Evolutionary conservation across 2,888 invertebrate species (phyloP).

Genomic region (Ceraclea dissimilis): DNA sequence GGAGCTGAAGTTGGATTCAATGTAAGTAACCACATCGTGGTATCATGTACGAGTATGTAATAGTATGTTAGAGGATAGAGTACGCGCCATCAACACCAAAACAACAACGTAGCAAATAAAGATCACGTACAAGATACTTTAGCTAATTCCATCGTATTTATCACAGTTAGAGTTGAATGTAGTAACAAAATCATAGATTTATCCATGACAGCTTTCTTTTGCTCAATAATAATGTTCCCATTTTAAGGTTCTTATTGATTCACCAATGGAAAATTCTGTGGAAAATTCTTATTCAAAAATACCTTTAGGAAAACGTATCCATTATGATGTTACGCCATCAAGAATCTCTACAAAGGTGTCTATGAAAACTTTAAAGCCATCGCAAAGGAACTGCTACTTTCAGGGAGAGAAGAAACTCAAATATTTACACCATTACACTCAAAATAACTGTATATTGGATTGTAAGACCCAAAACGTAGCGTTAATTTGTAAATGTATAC

Average conservation of each 20-base stretch:
- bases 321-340: constrained; percentile 40
- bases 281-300: constrained; percentile 41
- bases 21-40: constrained; percentile 30
- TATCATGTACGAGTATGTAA: not conserved
- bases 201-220: too few relatives aligned
- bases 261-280: constrained; percentile 43
- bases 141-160: too few relatives aligned
- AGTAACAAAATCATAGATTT: too few relatives aligned
- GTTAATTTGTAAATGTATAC: constrained; percentile 41
- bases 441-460: constrained; percentile 48
- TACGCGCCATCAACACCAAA: too few relatives aligned
- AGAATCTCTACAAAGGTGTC: constrained; percentile 40
- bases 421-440: constrained; percentile 45
- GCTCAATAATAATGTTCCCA: not conserved
- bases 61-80: not conserved
- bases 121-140: too few relatives aligned
- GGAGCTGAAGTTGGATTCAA: constrained; percentile 43
- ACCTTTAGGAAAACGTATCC: constrained; percentile 44
- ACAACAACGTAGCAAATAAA: too few relatives aligned
- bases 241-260: constrained; percentile 35
- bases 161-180: too few relatives aligned
- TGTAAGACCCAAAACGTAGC: constrained; percentile 42
- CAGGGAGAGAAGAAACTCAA: constrained; percentile 39
- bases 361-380: constrained; percentile 34
- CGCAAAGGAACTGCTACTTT: constrained; percentile 41